phyloP scores from a whole-genome alignment of 2,797 vertebrate genomes.

The Phalanger gymnotis region DNA sequence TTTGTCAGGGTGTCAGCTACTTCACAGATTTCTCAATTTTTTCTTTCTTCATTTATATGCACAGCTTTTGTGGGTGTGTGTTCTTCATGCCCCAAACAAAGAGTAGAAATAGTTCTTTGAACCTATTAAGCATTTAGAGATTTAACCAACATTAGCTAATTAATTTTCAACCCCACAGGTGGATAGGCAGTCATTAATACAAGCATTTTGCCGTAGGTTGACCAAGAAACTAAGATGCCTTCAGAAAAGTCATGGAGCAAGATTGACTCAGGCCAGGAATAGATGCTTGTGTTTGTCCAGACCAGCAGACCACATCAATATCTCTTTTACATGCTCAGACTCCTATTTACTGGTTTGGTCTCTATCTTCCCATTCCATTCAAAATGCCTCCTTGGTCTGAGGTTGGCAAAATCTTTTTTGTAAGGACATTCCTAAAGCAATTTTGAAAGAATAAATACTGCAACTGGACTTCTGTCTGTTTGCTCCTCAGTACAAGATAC shows the following conservation, averaged over 20 bases:
- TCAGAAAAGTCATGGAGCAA: constrained; percentile 40
- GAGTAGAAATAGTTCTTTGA: neutral
- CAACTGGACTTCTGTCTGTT: constrained; percentile 55
- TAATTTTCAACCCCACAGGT: neutral
- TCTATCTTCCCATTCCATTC: constrained; percentile 37
- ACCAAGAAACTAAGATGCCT: neutral
- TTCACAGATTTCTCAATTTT: constrained; percentile 4
- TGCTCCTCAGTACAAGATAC: constrained; percentile 64
- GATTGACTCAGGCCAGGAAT: constrained; percentile 58
- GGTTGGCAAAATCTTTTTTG: constrained; percentile 47
- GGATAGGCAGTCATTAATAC: neutral
- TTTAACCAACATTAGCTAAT: neutral
- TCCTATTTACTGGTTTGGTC: constrained; percentile 55
- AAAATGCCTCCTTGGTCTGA: constrained; percentile 16
- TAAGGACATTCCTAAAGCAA: constrained; percentile 16
- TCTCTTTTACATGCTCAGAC: constrained; percentile 38
- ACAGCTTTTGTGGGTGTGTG: constrained; percentile 17
- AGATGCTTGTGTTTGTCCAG: constrained; percentile 50
- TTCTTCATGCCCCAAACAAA: constrained; percentile 52
- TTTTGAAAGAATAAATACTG: constrained; percentile 36
- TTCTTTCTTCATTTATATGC: constrained; percentile 15
- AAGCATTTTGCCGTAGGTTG: constrained; percentile 18
- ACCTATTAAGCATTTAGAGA: neutral
- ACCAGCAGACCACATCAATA: constrained; percentile 53
- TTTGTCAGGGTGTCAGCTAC: constrained; percentile 11